Evolutionary conservation across 2,113 vertebrate genomes (phyloP), one percentile per base, ranked within the genome.

Genomic region (Cinclus mexicanus): DNA sequence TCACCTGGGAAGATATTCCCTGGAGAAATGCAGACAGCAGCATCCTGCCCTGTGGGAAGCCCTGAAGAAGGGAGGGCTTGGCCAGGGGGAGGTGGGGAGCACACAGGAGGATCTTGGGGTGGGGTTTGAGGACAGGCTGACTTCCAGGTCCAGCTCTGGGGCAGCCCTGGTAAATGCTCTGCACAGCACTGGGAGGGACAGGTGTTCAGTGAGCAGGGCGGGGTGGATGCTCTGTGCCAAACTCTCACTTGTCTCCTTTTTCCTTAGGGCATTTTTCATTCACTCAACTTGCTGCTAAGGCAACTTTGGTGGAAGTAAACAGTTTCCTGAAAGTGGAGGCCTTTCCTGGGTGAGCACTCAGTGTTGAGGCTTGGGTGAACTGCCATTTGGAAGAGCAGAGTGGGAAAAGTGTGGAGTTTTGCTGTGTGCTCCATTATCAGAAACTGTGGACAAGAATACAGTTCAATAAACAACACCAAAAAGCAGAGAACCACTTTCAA

Each of bases 241-340:
- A 76, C 93, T 96, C 63, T 94, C 33, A 0, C 87, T 95, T 76
- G 57, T 89, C 65, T 94, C 37, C 37, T 79, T 89, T 96, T 61
- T 93, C 89, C 87, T 89, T 49, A 63, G 65, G 81, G 87, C 80
- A 53, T 89, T 89, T 33, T 89, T 89, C n/a, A 46, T 91, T 83
- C 77, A 79, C 90, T 64, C 75, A 87, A 65, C 69, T 94, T 84
- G 49, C 84, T 69, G 71, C 57, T 57, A 35, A 64, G 46, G 65
- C 46, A 76, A 72, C 60, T 82, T 89, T 79, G 69, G 81, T 71
- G 59, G 74, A 91, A 95, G 37, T 63, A 60, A 84, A 37, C 41
- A 8, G 28, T 76, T 91, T 93, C 83, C 74, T 84, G 49, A 68
- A 82, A 76, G 77, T 12, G 12, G 21, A 78, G 33, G 33, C 60